Conservation (phyloP, 2,888 invertebrate genomes). For the Drosophila mulleri region DNA sequence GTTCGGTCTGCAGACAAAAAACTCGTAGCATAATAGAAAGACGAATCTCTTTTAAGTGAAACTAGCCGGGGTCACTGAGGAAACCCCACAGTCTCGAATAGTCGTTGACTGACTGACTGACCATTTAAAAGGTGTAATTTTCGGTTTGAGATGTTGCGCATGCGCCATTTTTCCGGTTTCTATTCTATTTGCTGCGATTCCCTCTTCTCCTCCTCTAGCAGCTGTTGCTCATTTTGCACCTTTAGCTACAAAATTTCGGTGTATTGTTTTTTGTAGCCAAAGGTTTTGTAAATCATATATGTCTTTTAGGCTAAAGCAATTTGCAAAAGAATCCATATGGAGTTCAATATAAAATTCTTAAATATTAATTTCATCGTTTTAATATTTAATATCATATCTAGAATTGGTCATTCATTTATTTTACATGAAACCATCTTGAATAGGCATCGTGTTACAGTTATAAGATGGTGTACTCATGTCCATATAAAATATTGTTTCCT, state of each 20-base stretch:
- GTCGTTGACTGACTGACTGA: slow-evolving; percentile 56
- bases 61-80: slow-evolving; percentile 67
- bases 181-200: slow-evolving; percentile 2
- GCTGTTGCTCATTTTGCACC: slow-evolving; percentile 63
- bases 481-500: too few relatives aligned
- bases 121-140: slow-evolving; percentile 81
- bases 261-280: slow-evolving; percentile 2
- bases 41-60: slow-evolving; percentile 45
- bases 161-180: slow-evolving; percentile 35
- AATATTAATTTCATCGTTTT: not conserved
- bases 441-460: not conserved
- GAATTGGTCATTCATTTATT: not conserved
- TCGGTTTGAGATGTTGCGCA: slow-evolving; percentile 56
- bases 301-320: not conserved
- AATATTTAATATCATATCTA: too few relatives aligned
- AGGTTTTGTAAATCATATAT: not conserved
- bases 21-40: slow-evolving; percentile 34
- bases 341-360: not conserved
- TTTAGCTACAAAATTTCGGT: slow-evolving; percentile 16
- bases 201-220: slow-evolving; percentile 18
- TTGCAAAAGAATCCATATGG: not conserved
- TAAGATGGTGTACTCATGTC: too few relatives aligned
- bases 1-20: slow-evolving; percentile 32
- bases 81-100: slow-evolving; percentile 49
- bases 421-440: not conserved